phyloP scores from a whole-genome alignment of 2,113 vertebrate species.

The Zeus faber region DNA sequence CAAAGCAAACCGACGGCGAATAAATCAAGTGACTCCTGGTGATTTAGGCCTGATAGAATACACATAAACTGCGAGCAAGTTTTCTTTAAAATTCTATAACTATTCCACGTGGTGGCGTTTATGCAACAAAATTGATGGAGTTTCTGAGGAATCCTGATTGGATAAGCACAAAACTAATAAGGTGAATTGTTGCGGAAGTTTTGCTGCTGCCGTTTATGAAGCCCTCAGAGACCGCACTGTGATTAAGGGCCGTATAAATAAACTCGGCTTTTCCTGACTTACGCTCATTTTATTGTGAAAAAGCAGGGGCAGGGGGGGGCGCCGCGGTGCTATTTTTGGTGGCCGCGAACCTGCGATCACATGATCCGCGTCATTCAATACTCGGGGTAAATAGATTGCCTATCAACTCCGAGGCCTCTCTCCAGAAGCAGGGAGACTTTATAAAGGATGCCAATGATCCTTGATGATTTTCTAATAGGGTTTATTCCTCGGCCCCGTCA shows the following conservation, averaged over 20 bases:
- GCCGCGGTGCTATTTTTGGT: slow-evolving; percentile 52
- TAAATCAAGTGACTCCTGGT: too few species aligned
- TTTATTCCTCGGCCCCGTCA: slow-evolving; percentile 65
- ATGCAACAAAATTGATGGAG: background rate
- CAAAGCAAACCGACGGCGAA: too few species aligned
- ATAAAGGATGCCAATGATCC: slow-evolving; percentile 45
- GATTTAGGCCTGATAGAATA: too few species aligned
- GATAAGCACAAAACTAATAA: slow-evolving; percentile 60
- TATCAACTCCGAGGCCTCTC: slow-evolving; percentile 50
- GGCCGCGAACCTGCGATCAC: slow-evolving; percentile 49
- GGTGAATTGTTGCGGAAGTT: slow-evolving; percentile 47
- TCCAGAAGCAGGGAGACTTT: slow-evolving; percentile 39
- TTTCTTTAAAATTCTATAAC: too few species aligned
- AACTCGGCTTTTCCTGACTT: slow-evolving; percentile 26
- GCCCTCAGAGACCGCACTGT: too few species aligned
- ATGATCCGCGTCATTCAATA: slow-evolving; percentile 58
- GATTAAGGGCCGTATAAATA: too few species aligned
- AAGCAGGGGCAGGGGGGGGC: too few species aligned
- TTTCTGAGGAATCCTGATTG: slow-evolving; percentile 30
- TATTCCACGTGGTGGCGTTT: background rate
- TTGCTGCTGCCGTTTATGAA: too few species aligned
- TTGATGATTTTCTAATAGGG: slow-evolving; percentile 69
- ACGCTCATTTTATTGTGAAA: too few species aligned
- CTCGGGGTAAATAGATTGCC: slow-evolving; percentile 47
- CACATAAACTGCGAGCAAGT: too few species aligned